Evolutionary conservation across 2,888 invertebrate species (phyloP).

Genomic region (Mechanitis messenoides): DNA sequence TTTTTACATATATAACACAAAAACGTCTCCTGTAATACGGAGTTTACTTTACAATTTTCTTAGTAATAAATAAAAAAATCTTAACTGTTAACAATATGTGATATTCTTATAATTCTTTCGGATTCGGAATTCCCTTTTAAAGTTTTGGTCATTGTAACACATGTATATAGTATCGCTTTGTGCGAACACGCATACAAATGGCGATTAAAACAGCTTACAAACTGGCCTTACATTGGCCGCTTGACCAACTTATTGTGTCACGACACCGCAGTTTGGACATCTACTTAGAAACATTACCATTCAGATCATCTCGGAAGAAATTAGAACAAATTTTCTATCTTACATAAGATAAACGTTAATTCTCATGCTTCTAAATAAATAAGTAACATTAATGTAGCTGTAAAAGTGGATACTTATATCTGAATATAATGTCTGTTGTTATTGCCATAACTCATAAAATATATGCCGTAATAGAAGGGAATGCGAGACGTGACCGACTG

Average conservation of each 20-base stretch:
- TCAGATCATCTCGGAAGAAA: slow-evolving; percentile 46
- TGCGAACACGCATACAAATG: slow-evolving; percentile 48
- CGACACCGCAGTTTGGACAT: slow-evolving; percentile 43
- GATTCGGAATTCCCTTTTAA: neutral
- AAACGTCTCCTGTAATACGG: too few species aligned
- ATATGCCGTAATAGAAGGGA: slow-evolving; percentile 14
- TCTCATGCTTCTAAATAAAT: slow-evolving; percentile 8
- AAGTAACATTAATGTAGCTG: neutral
- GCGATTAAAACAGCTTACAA: slow-evolving; percentile 36
- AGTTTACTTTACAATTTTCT: too few species aligned
- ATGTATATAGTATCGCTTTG: slow-evolving; percentile 11
- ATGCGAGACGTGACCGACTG: slow-evolving; percentile 27
- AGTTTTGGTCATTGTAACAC: neutral
- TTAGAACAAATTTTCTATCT: slow-evolving; percentile 41
- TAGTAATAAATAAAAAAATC: too few species aligned
- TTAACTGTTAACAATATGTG: too few species aligned
- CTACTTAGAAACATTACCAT: slow-evolving; percentile 62
- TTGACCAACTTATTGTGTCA: slow-evolving; percentile 63
- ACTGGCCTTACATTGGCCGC: slow-evolving; percentile 46
- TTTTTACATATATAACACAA: too few species aligned
- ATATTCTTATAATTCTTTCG: too few species aligned
- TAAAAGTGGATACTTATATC: neutral
- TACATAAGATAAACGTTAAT: slow-evolving; percentile 36
- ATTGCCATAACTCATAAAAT: slow-evolving; percentile 7
- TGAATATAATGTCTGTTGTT: slow-evolving; percentile 16